Evolutionary conservation across 2,888 invertebrate genomes (phyloP), one percentile per base, ranked within the genome.

Genomic region (Andrena bucephala): DNA sequence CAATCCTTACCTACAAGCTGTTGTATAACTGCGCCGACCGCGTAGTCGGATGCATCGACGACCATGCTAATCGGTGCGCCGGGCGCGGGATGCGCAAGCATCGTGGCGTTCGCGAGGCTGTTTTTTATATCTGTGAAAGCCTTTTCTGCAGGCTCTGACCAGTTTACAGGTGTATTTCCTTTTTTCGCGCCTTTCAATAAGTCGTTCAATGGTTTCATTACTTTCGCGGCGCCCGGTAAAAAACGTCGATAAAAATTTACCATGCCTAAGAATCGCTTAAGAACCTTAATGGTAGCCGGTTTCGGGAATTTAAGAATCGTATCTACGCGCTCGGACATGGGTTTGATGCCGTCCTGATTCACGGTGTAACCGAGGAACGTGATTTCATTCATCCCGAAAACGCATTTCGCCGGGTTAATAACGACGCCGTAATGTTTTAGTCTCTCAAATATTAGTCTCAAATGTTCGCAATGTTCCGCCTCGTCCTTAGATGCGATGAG

Each of bases 401-500:
- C 31, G n/a, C 67, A 67, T 29, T 67, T 67, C 54, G 48, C 29
- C 7, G 8, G 33, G 8, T 33, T 33, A 8, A 33, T 33, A 36
- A 36, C 36, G 36, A 36, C 36, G 13, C 73, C 73, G 42, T 62
- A 60, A 16, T 73, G 33, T 6, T 63, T 42, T n/a, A 78, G 10
- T 10, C 73, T 62, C 13, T 33, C 33, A 29, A 83, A 83, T 16
- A 83, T 1, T 7, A 36, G 10, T n/a, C 20, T 42, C 0, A 83
- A 27, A 13, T 60, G 63, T 5, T 77, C 13, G 13, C 20, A 24
- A 31, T 80, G 83, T 8, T 65, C 59, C 0, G 16, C 52, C 27
- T 33, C 63, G 16, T 65, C 31, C 1, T 36, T 2, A 7, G 73
- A 83, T 5, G 80, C 80, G 1, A 78, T 68, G 10, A 78, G 24